Base-by-base conservation (phyloP, 2,888 invertebrate genomes). In the Cantharis rufa region DNA sequence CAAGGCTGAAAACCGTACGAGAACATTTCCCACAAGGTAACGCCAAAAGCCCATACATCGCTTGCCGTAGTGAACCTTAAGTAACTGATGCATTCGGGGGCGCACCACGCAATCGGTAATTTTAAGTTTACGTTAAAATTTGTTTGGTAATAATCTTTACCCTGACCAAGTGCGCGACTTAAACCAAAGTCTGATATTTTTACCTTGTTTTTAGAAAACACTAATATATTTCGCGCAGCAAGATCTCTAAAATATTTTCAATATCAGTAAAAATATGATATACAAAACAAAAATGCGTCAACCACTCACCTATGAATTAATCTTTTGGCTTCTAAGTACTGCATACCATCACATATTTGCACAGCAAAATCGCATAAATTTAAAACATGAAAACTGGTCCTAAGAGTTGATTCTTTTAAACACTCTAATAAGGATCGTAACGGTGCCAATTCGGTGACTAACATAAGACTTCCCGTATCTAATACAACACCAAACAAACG, bases 11-110 rank as follows among this genome's bases (percentile, higher is more conserved):
- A 97, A 1, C 99, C 99, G 86, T 98, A 99, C 0, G 97, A 97
- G 88, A 99, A 99, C 96, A 99, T 97, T 88, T 99, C 99, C 99
- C 99, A 99, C 0, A 99, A 90, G n/a, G 98, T 97, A 0, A 98
- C 88, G 3, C 96, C 99, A 87, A 94, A 99, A 0, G 99, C 97
- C 99, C 99, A 99, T 0, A 98, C 97, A 86, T 99, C 99, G 75
- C 97, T 97, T 7, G 98, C 94, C 9, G 97, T 96, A 1, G 99
- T 99, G 87, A 99, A 99, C 76, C 96, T 93, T 78, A 99, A 90
- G 87, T 96, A 98, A 82, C 97, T 95, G 83, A 99, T 98, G 87
- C 97, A 98, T 89, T 99, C 99, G 0, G 99, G 98, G 0, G 99
- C 98, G 90, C 98, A 98, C 99, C 99, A 99, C 3, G 99, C 99